Base-by-base conservation (phyloP, 2,113 vertebrate species). In the Microtus pennsylvanicus region DNA sequence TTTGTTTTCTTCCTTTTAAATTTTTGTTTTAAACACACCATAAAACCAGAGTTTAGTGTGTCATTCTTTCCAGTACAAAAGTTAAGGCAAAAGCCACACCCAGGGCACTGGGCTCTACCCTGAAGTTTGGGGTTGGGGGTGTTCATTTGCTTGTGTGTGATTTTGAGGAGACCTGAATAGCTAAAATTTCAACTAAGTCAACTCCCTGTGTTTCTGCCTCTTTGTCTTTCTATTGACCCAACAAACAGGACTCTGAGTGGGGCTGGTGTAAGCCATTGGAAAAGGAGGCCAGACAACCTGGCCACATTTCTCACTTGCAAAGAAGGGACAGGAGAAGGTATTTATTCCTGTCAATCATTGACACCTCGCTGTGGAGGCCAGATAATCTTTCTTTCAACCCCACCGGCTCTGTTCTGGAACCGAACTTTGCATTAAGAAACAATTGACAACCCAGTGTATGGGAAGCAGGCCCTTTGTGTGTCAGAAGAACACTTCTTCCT, bases 391-490 rank as follows among this genome's bases (percentile, higher is more conserved):
- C 94, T 96, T 28, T 94, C 7, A 22, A 89, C 86, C 67, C 16
- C 7, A 1, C 55, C 87, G 75, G 97, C 97, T 95, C 72, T 96
- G 93, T 94, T 96, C 96, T 96, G 89, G 94, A 95, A 87, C 96
- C 95, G 97, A 97, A 97, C 97, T 98, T 97, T 96, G 97, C 98
- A 97, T 98, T 98, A 97, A 97, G 98, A 98, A 98, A 98, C 98
- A 98, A 98, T 96, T 98, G 98, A 98, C 98, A 98, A 96, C 98
- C 98, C 98, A 98, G 98, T 97, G 98, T 98, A 98, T 98, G 98
- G 98, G 98, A 98, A 98, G 98, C 81, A 95, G 98, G 98, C 98
- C 98, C 98, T 99, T 99, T 98, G 98, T 99, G 95, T 91, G 97
- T 96, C 94, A 97, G 98, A 98, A 98, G 98, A 98, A 97, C 98